These are phyloP conservation scores for Bubo bubo DNA, from an alignment of 2,113 vertebrate species.

Conservation along the genomic window DNA sequence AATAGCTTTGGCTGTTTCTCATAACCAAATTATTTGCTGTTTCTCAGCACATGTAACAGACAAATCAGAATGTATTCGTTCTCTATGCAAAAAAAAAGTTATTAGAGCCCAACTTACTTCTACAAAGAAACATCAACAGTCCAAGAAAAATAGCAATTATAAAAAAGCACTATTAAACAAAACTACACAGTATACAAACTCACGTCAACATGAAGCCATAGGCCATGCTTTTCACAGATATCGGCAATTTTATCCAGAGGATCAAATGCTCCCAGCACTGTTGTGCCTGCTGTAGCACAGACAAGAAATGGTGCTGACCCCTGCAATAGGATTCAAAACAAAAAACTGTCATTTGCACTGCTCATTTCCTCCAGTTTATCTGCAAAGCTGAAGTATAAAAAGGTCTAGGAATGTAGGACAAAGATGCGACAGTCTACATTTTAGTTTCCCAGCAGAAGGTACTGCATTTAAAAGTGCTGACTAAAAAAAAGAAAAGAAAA, in stretches of 20 bases:
- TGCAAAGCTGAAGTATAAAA: not conserved
- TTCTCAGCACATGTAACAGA: not conserved
- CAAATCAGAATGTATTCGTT: not conserved
- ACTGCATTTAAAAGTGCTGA: not conserved
- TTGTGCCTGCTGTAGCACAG: constrained; percentile 84
- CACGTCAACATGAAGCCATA: constrained; percentile 87
- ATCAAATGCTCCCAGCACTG: constrained; percentile 84
- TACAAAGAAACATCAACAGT: not conserved
- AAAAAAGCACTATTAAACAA: not conserved
- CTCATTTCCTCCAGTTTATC: not conserved
- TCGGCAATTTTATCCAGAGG: constrained; percentile 81
- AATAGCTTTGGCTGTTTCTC: not conserved
- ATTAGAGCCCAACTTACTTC: not conserved
- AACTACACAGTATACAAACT: constrained; percentile 50
- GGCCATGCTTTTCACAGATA: constrained; percentile 76
- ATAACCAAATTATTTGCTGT: not conserved
- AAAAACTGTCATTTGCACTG: not conserved
- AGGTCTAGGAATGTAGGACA: not conserved
- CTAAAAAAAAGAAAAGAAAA: not conserved
- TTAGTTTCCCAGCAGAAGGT: not conserved
- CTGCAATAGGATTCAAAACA: constrained; percentile 68
- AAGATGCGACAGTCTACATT: not conserved
- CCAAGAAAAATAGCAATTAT: not conserved
- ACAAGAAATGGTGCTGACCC: constrained; percentile 83
- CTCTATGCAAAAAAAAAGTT: not conserved